Evolutionary conservation across 2,113 vertebrate species (phyloP).

Genomic region (Lagopus muta): DNA sequence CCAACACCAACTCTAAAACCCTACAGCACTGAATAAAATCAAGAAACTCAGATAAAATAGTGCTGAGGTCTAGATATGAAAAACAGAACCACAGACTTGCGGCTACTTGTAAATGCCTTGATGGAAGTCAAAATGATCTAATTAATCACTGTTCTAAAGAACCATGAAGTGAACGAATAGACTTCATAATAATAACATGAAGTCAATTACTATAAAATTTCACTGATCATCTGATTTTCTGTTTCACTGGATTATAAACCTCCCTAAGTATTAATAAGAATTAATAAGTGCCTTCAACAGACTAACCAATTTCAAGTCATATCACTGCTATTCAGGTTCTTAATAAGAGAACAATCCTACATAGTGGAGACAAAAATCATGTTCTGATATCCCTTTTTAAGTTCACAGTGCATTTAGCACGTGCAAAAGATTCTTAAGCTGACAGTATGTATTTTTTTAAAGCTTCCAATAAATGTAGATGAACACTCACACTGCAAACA

Average conservation of each 20-base stretch:
- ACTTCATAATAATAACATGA: not conserved
- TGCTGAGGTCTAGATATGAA: not conserved
- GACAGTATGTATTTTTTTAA: not conserved
- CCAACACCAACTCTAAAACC: not conserved
- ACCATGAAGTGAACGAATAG: not conserved
- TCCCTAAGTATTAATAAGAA: slow-evolving; percentile 9
- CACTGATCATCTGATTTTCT: slow-evolving; percentile 8
- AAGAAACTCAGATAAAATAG: not conserved
- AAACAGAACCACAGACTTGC: not conserved
- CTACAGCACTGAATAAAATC: not conserved
- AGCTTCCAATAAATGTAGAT: not conserved
- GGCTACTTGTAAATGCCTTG: not conserved
- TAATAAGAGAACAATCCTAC: not conserved
- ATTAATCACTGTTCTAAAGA: slow-evolving; percentile 10
- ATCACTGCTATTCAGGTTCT: not conserved
- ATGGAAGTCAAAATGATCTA: not conserved
- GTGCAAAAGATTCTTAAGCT: not conserved
- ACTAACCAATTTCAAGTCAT: not conserved
- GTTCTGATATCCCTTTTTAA: not conserved
- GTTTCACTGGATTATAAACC: not conserved
- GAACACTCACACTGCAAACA: not conserved
- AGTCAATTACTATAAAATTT: slow-evolving; percentile 3
- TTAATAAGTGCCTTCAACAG: not conserved
- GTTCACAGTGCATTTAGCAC: not conserved
- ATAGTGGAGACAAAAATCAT: not conserved